Evolutionary conservation across 1,140 invertebrate genomes (phyloP), one percentile per base, ranked within the genome.

Genomic region (Aphidius gifuensis): DNA sequence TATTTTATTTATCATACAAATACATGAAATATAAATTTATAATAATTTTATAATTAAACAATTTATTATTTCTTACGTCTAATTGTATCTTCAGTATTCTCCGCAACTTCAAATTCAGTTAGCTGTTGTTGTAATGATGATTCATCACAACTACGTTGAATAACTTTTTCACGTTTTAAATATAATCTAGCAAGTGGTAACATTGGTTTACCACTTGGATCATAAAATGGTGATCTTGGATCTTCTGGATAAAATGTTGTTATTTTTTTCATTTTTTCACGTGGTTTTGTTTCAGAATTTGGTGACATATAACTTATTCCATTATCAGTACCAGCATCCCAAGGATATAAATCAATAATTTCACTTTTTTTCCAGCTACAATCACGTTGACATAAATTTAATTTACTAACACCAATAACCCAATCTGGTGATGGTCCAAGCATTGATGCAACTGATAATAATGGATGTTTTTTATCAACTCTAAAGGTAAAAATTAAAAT

Each of bases 401-500:
- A 74, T 5, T 88, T 88, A 64, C 87, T 92, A 1, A 97, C 86
- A 16, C 96, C 96, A 39, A 97, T 89, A 47, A 97, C 92, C 96
- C 96, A 98, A 80, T 98, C 96, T 0, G 96, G 96, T 16, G 92
- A 93, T 0, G 96, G 96, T 1, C 92, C 88, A 80, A 97, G 87
- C 96, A 98, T 99, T 9, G 94, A 95, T 1, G 93, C 89, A 1
- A 98, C 78, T 0, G 97, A 99, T 3, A 99, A 82, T 54, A 96
- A 83, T 68, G 96, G 93, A 73, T 96, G 90, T 70, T 88, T 89
- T 48, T 88, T 86, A 79, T 98, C 95, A 1, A 96, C 93, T 49
- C 88, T 80, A 53, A 61, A 65, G 60, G 40, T 9, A 50, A 61
- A 39, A n/a, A 9, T 42, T 53, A 46, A 47, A 40, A 46, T 56